Percentiles rank a stretch among this genome's conserved stretches.
phyloP scores from a whole-genome alignment of 1,140 invertebrate genomes.

The Planococcus citri region DNA sequence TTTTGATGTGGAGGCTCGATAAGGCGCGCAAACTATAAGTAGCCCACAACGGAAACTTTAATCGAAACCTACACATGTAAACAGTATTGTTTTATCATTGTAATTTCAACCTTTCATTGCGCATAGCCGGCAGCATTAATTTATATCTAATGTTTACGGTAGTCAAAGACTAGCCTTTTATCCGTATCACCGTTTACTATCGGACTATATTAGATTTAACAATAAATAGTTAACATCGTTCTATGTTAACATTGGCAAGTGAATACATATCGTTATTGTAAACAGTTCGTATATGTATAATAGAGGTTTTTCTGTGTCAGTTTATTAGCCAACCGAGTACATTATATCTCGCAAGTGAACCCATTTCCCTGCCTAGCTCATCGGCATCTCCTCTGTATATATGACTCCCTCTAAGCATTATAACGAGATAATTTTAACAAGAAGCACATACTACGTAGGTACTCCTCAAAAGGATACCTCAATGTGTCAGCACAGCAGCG shows the following conservation, averaged over 20 bases:
- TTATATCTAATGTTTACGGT: constrained; percentile 7
- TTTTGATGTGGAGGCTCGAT: neutral
- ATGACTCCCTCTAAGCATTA: too few relatives aligned
- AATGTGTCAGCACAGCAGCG: too few relatives aligned
- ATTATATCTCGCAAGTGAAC: too few relatives aligned
- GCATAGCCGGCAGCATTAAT: neutral
- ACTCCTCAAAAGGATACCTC: too few relatives aligned
- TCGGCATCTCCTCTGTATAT: too few relatives aligned
- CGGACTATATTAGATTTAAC: constrained; percentile 7
- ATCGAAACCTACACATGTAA: constrained; percentile 6
- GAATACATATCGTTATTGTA: constrained; percentile 4
- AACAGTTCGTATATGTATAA: neutral
- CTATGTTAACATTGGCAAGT: neutral
- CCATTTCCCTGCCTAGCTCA: too few relatives aligned
- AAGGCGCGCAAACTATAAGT: neutral
- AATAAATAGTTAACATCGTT: constrained; percentile 4
- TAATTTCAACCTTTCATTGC: neutral
- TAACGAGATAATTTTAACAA: too few relatives aligned
- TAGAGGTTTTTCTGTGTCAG: neutral
- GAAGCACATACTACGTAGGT: too few relatives aligned
- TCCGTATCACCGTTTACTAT: neutral
- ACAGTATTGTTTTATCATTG: constrained; percentile 7
- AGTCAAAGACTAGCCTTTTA: neutral
- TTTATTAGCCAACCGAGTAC: constrained; percentile 7
- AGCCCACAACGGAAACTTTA: constrained; percentile 6